Conservation (phyloP, 2,113 vertebrate genomes). For the Etheostoma cragini region DNA sequence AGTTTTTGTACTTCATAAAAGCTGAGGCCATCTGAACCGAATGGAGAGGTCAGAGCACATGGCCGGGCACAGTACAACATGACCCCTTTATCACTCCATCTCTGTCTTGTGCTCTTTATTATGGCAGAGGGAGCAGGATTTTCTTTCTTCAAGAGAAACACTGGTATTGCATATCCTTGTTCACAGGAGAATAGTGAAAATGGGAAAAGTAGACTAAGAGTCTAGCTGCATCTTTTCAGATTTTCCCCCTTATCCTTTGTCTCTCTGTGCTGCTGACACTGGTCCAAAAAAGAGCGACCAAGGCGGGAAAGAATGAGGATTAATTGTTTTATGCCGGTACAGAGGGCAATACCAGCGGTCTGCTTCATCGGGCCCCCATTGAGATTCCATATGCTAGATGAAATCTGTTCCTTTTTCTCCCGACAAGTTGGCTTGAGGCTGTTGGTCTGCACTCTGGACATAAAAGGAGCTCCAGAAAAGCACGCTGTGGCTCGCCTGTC, state of each 20-base stretch:
- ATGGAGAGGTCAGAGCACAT: conserved; percentile 55
- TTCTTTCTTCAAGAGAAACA: conserved; percentile 29
- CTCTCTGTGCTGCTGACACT: conserved; percentile 29
- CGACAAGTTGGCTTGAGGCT: conserved; percentile 41
- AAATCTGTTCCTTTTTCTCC: conserved; percentile 71
- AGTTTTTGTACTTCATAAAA: conserved; percentile 57
- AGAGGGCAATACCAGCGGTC: conserved; percentile 64
- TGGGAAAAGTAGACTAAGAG: conserved; percentile 34
- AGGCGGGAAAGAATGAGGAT: conserved; percentile 58
- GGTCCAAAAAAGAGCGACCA: conserved; percentile 43
- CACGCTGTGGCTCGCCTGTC: conserved; percentile 22
- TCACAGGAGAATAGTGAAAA: conserved; percentile 43
- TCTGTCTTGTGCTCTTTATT: conserved; percentile 50
- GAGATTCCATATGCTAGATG: conserved; percentile 70
- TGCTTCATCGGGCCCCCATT: conserved; percentile 63
- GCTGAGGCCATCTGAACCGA: conserved; percentile 38
- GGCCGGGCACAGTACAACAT: conserved; percentile 42
- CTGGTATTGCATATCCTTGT: conserved; percentile 24
- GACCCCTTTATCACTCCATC: conserved; percentile 38
- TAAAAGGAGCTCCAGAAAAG: conserved; percentile 60
- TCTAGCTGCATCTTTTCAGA: conserved; percentile 33
- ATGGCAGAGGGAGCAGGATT: conserved; percentile 32
- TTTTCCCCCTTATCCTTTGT: conserved; percentile 16
- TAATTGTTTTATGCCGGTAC: conserved; percentile 81
- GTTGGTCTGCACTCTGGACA: conserved; percentile 41